Evolutionary conservation across 2,797 vertebrate genomes (phyloP).

Genomic region (Bradypodion pumilum): DNA sequence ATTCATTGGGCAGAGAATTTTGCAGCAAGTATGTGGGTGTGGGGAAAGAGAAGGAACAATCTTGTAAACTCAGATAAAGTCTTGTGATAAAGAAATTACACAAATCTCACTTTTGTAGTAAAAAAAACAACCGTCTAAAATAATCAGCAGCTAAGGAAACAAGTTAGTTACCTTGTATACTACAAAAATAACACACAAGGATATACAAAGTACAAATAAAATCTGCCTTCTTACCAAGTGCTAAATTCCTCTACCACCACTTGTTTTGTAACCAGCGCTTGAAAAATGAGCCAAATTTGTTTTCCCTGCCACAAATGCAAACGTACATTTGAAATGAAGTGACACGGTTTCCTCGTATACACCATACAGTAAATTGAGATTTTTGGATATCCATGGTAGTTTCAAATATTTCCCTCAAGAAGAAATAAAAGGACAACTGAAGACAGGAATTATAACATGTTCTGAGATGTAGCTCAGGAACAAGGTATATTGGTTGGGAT

Average conservation of each 20-base stretch:
- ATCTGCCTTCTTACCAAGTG: not conserved
- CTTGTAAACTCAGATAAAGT: not conserved
- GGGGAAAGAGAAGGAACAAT: not conserved
- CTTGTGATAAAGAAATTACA: not conserved
- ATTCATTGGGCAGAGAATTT: conserved; percentile 12
- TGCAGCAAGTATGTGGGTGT: conserved; percentile 6
- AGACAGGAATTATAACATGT: too few species aligned
- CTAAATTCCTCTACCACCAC: not conserved
- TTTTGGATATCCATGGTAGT: not conserved
- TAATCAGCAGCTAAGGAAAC: not conserved
- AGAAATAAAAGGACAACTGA: not conserved
- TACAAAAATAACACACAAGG: not conserved
- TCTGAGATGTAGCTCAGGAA: not conserved
- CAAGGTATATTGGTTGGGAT: not conserved
- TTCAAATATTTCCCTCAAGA: not conserved
- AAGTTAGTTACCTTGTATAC: not conserved
- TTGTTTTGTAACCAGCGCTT: not conserved
- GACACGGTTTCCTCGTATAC: not conserved
- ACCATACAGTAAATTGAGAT: not conserved
- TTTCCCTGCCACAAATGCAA: not conserved
- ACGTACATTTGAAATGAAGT: not conserved
- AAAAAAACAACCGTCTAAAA: not conserved
- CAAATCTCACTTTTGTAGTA: not conserved
- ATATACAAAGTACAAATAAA: not conserved
- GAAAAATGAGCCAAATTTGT: not conserved